Conservation (phyloP, 2,888 invertebrate genomes). For the Drosophila anomalata region DNA sequence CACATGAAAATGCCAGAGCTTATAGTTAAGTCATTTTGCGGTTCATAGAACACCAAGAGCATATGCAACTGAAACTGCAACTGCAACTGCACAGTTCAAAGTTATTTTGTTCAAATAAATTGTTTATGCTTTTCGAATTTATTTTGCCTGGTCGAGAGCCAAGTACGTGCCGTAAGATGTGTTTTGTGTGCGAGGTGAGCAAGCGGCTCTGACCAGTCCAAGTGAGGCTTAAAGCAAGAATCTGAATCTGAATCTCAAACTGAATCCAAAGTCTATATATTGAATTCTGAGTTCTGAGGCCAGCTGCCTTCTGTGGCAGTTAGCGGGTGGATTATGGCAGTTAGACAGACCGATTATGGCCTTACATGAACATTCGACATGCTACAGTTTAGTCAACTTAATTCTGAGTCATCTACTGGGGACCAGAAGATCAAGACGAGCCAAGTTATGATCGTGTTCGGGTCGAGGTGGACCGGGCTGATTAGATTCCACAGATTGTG, state of each 20-base stretch:
- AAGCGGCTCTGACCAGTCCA: conserved; percentile 34
- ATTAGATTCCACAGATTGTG: conserved; percentile 28
- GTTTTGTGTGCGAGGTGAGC: conserved; percentile 66
- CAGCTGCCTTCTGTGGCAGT: conserved; percentile 39
- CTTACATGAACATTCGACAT: conserved; percentile 58
- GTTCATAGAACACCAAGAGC: conserved; percentile 47
- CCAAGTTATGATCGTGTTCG: conserved; percentile 28
- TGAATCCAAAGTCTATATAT: conserved; percentile 9
- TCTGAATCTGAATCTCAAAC: conserved; percentile 17
- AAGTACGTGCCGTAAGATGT: conserved; percentile 42
- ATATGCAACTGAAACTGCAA: conserved; percentile 40
- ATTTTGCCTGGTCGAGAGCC: conserved; percentile 41
- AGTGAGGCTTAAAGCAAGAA: conserved; percentile 9
- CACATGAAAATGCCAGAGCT: conserved; percentile 65
- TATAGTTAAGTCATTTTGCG: conserved; percentile 73
- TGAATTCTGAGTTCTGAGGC: conserved; percentile 17
- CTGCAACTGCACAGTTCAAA: conserved; percentile 50
- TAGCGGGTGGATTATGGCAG: conserved; percentile 61
- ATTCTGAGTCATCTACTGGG: conserved; percentile 34
- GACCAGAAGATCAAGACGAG: conserved; percentile 29
- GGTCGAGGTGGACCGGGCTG: conserved; percentile 45
- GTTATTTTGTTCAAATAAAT: conserved; percentile 65
- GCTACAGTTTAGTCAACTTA: conserved; percentile 60
- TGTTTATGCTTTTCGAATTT: conserved; percentile 72
- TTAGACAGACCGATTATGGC: conserved; percentile 54